Evolutionary conservation across 92 coral and sea anemone species (phyloP), one percentile per base, ranked within the genome.

Genomic region (Siderastrea radians): DNA sequence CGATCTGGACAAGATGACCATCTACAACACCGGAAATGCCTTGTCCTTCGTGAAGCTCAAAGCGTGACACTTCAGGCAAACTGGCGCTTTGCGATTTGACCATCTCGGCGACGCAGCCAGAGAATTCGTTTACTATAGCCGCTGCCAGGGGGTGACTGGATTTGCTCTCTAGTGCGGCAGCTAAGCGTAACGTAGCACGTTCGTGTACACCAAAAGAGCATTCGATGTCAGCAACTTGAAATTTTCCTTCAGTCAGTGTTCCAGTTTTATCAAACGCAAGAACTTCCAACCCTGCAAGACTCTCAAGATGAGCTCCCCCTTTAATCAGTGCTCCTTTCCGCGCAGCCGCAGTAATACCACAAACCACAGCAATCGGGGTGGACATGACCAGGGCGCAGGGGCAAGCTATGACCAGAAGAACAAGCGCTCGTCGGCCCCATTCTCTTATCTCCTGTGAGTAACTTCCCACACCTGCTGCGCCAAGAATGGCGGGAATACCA

Each of bases 321-420:
- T 98, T 98, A 50, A 98, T 86, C 19, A 98, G 77, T 3, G 99
- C 96, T 16, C 99, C 99, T 63, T 92, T 94, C 14, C 98, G 96
- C 63, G 99, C 98, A 75, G 98, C 98, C 63, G 98, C 95, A 84
- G 96, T 95, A 77, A 98, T 98, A 48, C 98, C 93, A 83, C 98
- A 94, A 3, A 98, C 97, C 46, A 98, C 95, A 72, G 97, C 99
- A 84, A 95, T 98, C 77, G 99, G 99, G 93, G 99, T 91, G 94
- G 99, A 92, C 99, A 98, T 98, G 61, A 98, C 96, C 17, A 98
- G 89, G 4, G 99, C 99, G 85, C 99, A 98, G 88, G 99, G 99
- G 78, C 99, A 98, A 3, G 99, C 98, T 49, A 92, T 95, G 82
- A 98, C 99, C 57, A 98, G 89, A 53, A 98, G 86, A 16, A 96